Evolutionary conservation across 2,113 vertebrate species (phyloP).

Genomic region (Dromas ardeola): DNA sequence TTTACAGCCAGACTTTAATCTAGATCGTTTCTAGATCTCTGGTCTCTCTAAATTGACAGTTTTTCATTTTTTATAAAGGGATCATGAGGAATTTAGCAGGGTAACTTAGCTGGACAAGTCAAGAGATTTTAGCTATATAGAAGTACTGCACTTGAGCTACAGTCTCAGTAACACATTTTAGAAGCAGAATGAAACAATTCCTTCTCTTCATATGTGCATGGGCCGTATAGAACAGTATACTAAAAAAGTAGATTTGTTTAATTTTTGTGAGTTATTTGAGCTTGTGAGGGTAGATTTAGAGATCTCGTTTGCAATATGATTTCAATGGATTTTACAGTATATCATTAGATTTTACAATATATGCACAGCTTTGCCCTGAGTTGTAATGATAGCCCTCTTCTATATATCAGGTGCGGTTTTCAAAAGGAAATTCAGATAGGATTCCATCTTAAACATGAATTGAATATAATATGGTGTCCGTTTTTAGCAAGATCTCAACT

Average conservation of each 20-base stretch:
- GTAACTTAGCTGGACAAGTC: neutral
- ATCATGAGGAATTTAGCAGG: neutral
- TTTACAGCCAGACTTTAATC: neutral
- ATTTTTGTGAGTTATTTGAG: neutral
- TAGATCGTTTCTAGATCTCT: neutral
- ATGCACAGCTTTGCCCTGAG: neutral
- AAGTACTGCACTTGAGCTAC: neutral
- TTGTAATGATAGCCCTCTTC: neutral
- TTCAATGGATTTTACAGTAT: neutral
- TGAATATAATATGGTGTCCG: rapidly evolving
- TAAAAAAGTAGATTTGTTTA: neutral
- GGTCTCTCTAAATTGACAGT: neutral
- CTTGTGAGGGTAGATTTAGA: neutral
- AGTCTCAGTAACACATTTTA: neutral
- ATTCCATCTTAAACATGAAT: neutral
- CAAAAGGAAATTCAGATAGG: neutral
- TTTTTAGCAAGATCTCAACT: neutral
- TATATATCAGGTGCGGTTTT: neutral
- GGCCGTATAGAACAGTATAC: neutral
- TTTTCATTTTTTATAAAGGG: neutral
- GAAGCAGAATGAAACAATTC: neutral
- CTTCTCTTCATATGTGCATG: neutral
- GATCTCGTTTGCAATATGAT: neutral
- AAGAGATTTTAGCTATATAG: neutral
- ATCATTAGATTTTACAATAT: neutral